Conservation (phyloP, 1,140 invertebrate species). For the Heterodera schachtii region DNA sequence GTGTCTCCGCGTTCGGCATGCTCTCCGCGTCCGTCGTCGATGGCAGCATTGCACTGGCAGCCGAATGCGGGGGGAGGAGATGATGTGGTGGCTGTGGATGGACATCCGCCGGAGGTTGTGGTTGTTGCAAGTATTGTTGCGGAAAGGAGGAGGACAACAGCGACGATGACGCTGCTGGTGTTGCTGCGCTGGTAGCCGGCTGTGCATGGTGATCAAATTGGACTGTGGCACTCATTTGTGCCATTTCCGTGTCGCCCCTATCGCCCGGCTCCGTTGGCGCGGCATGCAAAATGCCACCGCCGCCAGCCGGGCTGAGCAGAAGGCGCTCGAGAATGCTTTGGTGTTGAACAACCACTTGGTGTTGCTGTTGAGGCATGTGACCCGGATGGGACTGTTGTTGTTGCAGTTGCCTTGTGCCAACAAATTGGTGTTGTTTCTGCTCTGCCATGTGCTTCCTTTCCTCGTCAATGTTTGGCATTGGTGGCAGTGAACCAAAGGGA, state of each 20-base stretch:
- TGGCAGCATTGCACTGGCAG: not conserved
- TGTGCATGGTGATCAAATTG: not conserved
- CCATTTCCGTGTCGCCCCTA: no score
- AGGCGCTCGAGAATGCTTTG: not conserved
- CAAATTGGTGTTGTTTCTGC: not conserved
- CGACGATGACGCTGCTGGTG: not conserved
- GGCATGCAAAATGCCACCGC: not conserved
- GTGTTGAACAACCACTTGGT: not conserved
- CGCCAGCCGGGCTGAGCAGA: constrained; percentile 1
- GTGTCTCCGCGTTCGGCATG: constrained; percentile 25
- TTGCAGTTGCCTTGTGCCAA: no score
- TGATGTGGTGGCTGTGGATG: not conserved
- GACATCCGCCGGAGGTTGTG: not conserved
- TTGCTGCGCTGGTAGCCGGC: not conserved
- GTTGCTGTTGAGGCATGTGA: not conserved
- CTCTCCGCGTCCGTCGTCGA: not conserved
- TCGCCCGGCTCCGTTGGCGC: no score
- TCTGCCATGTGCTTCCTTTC: not conserved
- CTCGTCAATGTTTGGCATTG: not conserved
- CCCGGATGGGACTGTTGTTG: no score
- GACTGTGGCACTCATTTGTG: not conserved
- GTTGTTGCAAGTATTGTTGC: not conserved
- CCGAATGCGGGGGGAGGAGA: not conserved
- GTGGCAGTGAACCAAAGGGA: constrained; percentile 1
- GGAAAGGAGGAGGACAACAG: not conserved